Evolutionary conservation across 37 sponge, comb jelly and placozoan genomes (phyloP).

Genomic region (Amphimedon queenslandica): DNA sequence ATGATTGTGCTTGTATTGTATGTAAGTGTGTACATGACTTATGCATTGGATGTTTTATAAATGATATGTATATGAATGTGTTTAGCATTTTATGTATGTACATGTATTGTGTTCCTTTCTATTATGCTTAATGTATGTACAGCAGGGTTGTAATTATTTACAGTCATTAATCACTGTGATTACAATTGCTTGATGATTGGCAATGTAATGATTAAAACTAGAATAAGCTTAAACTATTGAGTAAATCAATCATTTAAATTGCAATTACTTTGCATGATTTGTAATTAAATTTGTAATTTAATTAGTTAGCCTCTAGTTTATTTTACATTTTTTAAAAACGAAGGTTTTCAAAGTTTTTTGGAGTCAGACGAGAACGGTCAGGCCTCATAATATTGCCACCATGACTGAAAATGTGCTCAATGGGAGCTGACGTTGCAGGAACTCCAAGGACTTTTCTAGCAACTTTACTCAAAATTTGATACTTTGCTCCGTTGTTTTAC

Average conservation of each 20-base stretch:
- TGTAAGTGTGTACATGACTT: background rate
- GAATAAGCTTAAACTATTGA: background rate
- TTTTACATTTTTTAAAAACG: background rate
- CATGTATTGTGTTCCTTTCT: background rate
- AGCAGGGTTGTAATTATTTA: conserved; percentile 1
- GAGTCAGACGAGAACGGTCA: background rate
- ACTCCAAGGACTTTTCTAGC: background rate
- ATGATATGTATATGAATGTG: background rate
- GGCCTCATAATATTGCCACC: background rate
- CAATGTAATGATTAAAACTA: background rate
- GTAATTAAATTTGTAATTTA: background rate
- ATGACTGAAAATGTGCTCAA: conserved; percentile 1
- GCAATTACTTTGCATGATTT: background rate
- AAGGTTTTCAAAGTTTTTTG: background rate
- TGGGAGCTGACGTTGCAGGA: conserved; percentile 1
- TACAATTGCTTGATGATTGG: too few relatives aligned
- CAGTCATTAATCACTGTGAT: too few relatives aligned
- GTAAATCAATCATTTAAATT: background rate
- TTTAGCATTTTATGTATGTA: background rate
- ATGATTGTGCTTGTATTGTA: background rate
- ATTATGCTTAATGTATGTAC: background rate
- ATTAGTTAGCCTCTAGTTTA: background rate
- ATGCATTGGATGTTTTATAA: background rate
- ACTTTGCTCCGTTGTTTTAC: background rate
- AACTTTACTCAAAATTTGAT: background rate